Evolutionary conservation across 1,140 invertebrate genomes (phyloP).

Genomic region (Apocrypta bakeri): DNA sequence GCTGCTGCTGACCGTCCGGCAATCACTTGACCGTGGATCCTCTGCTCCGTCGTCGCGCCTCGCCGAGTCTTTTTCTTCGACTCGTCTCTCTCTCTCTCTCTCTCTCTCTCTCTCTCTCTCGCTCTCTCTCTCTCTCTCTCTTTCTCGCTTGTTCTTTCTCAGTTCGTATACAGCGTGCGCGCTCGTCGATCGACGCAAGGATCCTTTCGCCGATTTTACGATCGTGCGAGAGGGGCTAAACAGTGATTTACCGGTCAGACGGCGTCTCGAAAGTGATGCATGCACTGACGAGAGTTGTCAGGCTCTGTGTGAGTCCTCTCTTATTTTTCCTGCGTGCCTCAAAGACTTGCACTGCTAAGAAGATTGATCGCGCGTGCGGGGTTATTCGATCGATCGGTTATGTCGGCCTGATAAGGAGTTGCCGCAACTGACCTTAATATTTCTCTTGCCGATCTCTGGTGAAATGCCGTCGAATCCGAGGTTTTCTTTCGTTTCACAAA

Average conservation of each 20-base stretch:
- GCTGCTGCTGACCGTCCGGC: slow-evolving; percentile 26
- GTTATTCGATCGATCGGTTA: too few relatives aligned
- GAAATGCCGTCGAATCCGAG: too few relatives aligned
- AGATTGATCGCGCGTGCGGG: too few relatives aligned
- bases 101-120: slow-evolving; percentile 27
- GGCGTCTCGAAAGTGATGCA: not conserved
- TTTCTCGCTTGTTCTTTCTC: slow-evolving; percentile 24
- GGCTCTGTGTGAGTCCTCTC: too few relatives aligned
- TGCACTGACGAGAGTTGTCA: not conserved
- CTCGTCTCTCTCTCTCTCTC: slow-evolving; percentile 13
- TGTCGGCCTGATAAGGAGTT: too few relatives aligned
- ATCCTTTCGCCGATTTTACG: slow-evolving; percentile 12
- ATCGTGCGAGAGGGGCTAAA: not conserved
- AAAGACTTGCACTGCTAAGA: too few relatives aligned
- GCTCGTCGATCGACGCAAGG: not conserved
- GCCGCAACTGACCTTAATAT: too few relatives aligned
- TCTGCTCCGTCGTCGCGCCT: slow-evolving; percentile 38
- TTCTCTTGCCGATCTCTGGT: too few relatives aligned
- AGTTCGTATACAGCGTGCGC: not conserved
- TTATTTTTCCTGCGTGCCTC: too few relatives aligned
- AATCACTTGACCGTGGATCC: slow-evolving; percentile 55
- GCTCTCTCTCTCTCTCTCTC: slow-evolving; percentile 25
- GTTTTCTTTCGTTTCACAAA: too few relatives aligned
- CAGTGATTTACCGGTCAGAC: slow-evolving; percentile 12
- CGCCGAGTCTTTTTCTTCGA: slow-evolving; percentile 35